Base-by-base conservation (phyloP, 2,888 invertebrate genomes). In the Plutella xylostella region DNA sequence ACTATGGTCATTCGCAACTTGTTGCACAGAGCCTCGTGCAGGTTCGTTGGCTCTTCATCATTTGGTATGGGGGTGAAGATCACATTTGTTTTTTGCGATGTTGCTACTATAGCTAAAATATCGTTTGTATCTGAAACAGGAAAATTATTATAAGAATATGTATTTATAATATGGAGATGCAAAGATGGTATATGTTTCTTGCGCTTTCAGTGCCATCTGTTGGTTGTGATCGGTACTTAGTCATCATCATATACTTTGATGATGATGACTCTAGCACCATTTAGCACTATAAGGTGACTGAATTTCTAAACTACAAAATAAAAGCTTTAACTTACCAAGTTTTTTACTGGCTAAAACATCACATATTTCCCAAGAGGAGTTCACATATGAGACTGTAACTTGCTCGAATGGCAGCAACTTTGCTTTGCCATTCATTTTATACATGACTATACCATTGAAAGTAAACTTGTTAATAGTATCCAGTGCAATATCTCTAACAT, bases 331-430 rank as follows among this genome's bases (percentile, higher is more conserved):
- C 59, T 50, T 54, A 75, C 75, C 67, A 51, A 53, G 47, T 28
- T 52, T 37, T 34, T 46, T 43, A 47, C 48, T 51, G 5, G 56
- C 56, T 11, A 82, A 50, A 0, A 64, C 62, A 68, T 79, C 72
- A 66, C 70, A 73, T 20, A 63, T 52, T 34, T 58, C 60, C 20
- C 59, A 66, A 63, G 75, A 65, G 17, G 58, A 54, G 4, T 72
- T 68, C 22, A 57, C 45, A 19, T 65, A 56, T 14, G 76, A 67
- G 41, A 80, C 42, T 5, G 46, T 42, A 4, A 78, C 60, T 55
- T 59, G 56, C 14, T 72, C 63, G 48, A 77, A 61, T 3, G 77
- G 72, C 37, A 76, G 31, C 21, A 75, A 42, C 47, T 54, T 61
- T 17, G 65, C 60, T 25, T 61, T 63, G 0, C 48, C 60, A 9